Conservation (phyloP, 2,797 vertebrate species). For the Enteromius mattozi region DNA sequence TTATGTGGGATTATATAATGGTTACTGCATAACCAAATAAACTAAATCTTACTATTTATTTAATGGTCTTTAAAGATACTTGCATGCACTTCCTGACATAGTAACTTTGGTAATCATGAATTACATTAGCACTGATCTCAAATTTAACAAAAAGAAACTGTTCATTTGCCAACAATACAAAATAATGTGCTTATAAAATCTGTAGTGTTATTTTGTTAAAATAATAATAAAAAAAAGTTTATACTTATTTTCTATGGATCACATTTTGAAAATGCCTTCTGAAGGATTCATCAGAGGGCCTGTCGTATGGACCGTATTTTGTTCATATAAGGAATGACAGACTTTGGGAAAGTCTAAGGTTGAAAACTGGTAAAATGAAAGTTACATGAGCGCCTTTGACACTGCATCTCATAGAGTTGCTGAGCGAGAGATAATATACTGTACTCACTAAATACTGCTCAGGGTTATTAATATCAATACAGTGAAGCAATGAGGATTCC, state of each 20-base stretch:
- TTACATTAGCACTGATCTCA: background rate
- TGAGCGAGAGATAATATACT: conserved; percentile 62
- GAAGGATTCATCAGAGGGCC: conserved; percentile 6
- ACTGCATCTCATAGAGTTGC: conserved; percentile 41
- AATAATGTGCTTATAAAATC: background rate
- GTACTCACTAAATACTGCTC: conserved; percentile 80
- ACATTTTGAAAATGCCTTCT: conserved; percentile 29
- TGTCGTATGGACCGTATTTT: conserved; percentile 21
- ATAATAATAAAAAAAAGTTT: background rate
- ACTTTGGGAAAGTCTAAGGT: background rate
- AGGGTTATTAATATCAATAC: conserved; percentile 76
- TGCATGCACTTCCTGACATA: background rate
- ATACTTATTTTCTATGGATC: conserved; percentile 52
- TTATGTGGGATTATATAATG: conserved; percentile 24
- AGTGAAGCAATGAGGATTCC: conserved; percentile 61
- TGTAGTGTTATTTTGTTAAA: background rate
- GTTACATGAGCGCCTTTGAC: conserved; percentile 38
- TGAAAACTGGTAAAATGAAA: background rate
- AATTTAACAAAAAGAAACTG: background rate
- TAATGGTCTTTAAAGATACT: conserved; percentile 54
- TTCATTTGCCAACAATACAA: background rate
- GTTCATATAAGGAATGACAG: background rate
- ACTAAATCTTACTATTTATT: conserved; percentile 48
- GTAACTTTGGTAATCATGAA: background rate
- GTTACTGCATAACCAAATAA: conserved; percentile 12